phyloP scores from a whole-genome alignment of 2,888 invertebrate genomes.

The Nasonovia ribisnigri region DNA sequence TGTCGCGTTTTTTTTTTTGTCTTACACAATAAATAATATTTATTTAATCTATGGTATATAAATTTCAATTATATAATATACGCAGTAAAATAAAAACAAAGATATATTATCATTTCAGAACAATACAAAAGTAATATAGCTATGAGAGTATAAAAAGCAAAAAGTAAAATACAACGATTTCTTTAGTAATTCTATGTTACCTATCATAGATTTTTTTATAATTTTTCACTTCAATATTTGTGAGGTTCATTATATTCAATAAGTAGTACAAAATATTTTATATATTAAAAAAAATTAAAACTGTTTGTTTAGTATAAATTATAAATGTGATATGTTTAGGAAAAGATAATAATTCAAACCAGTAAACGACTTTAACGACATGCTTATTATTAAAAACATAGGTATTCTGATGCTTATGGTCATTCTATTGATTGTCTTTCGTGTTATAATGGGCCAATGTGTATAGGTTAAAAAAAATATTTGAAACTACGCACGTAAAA shows the following conservation, averaged over 20 bases:
- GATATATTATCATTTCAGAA: constrained; percentile 1
- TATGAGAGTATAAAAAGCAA: not conserved
- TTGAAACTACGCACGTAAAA: not conserved
- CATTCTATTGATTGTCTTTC: not conserved
- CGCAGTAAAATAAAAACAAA: constrained; percentile 6
- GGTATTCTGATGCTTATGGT: not conserved
- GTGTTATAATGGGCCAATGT: not conserved
- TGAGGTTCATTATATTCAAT: not conserved
- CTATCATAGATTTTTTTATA: not conserved
- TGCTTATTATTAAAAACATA: not conserved
- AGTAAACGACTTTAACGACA: not conserved
- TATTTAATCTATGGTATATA: constrained; percentile 32
- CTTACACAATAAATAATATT: constrained; percentile 42
- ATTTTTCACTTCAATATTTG: not conserved
- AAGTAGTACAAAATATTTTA: not conserved
- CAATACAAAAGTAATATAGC: not conserved
- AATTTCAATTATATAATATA: constrained; percentile 28
- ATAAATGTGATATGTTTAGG: not conserved
- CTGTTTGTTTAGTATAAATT: not conserved
- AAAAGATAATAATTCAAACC: not conserved
- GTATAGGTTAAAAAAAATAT: not conserved
- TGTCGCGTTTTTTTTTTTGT: constrained; percentile 47
- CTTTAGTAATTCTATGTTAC: not conserved
- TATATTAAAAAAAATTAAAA: not conserved
- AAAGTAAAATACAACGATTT: not conserved